Evolutionary conservation across 2,888 invertebrate species (phyloP), one percentile per base, ranked within the genome.

Genomic region (Drosophila recens): DNA sequence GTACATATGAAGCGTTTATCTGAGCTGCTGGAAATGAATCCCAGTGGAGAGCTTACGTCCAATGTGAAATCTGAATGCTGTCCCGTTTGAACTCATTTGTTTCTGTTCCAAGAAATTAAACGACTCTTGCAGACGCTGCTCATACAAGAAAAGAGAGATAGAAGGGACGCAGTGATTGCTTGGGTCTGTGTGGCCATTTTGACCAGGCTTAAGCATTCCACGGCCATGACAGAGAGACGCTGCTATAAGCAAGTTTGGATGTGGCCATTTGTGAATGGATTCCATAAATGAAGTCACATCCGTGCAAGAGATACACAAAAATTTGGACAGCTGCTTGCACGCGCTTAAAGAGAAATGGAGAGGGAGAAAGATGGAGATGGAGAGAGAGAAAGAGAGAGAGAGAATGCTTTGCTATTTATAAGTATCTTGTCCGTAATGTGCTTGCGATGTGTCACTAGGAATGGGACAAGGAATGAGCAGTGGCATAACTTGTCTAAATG

Each of bases 241-340:
- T 61, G 45, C 65, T 66, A 66, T 57, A 58, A 69, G 70, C 67
- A 78, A 84, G 66, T 68, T 67, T 72, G 75, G 83, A 84, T 74
- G 72, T 51, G 72, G 69, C 67, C 80, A 87, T 86, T 82, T 72
- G 59, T 59, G 57, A 69, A 63, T 74, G 74, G 67, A 70, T 73
- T 70, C 45, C 67, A 83, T 77, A 76, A 79, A 79, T 68, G 61
- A 64, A 79, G 72, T 79, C 73, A 68, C 70, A 84, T 81, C 51
- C 72, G 69, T 62, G 42, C 69, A 34, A 51, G 48, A 71, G 68
- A 67, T 57, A 61, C 53, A 80, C 52, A 70, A 54, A 66, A 65
- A 61, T 72, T 70, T n/a, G 68, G 73, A 58, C 54, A 74, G 76
- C 58, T 67, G 49, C 45, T 53, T 52, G 51, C 15, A 38, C 23